Base-by-base conservation (phyloP, 2,113 vertebrate species). In the Pagrus major region DNA sequence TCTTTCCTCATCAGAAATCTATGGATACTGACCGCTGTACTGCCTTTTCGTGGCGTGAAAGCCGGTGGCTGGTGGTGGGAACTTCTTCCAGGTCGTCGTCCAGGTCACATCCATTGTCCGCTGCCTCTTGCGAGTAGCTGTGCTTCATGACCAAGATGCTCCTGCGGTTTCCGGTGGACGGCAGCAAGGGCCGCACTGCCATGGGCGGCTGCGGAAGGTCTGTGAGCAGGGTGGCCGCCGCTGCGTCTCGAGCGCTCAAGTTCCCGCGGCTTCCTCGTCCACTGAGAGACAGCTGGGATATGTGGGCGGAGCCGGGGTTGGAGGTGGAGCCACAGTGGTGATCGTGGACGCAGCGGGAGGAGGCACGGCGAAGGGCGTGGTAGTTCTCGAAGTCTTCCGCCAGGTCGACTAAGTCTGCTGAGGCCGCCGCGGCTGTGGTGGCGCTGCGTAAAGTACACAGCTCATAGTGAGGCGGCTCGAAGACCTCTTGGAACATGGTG, bases 11-110 rank as follows among this genome's bases (percentile, higher is more conserved):
- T 95, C 95, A 97, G 95, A 96, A 97, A 96, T 96, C 89, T 89
- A 97, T 93, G 77, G 96, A 96, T 99, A 99, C 98, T 99, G 97
- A 99, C 98, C 98, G 97, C 97, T 99, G 98, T 92, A 99, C 97
- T 94, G 97, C 95, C 94, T 98, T 99, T 88, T 99, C 98, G 29
- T 99, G 98, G 83, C 97, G 96, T 88, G 97, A 96, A 76, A 99
- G 97, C 94, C 97, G 95, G 95, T 99, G 98, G 87, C 98, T 99
- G 21, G 98, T 99, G 86, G 97, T 99, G 64, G 98, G 98, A 89
- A 98, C 96, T 71, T 99, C 98, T 79, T 99, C 98, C n/a, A 98
- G 94, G 92, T 98, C 98, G 0, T 99, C 98, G 0, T 99, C 98
- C 66, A 98, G 96, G 87, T 98, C 97, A 11, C 97, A 97, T 69